Conservation (phyloP, 2,888 invertebrate genomes). For the Incurvaria masculella region DNA sequence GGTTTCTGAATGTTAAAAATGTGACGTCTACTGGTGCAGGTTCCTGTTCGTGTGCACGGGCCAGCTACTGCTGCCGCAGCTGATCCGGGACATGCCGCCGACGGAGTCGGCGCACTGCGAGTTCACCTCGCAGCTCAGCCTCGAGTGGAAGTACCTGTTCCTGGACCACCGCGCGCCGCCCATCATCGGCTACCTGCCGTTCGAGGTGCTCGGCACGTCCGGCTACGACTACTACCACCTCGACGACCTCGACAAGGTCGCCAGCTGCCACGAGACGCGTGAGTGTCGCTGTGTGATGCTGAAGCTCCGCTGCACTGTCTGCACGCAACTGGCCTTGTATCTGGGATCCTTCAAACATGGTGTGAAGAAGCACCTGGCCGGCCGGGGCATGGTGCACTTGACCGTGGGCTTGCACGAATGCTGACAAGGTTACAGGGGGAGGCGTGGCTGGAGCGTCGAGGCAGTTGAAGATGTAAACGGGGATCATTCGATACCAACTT, state of each 20-base stretch:
- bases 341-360: too few species aligned
- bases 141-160: conserved; percentile 95
- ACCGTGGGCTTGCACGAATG: too few species aligned
- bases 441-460: too few species aligned
- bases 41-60: conserved; percentile 82
- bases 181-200: conserved; percentile 90
- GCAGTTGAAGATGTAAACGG: too few species aligned
- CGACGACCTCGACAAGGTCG: conserved; percentile 87
- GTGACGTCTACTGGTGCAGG: too few species aligned
- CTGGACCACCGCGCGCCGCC: conserved; percentile 89
- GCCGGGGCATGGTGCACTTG: too few species aligned
- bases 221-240: conserved; percentile 96
- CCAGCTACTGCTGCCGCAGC: conserved; percentile 73
- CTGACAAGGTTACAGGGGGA: too few species aligned
- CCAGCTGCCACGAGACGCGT: conserved; percentile 84
- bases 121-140: conserved; percentile 88
- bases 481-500: too few species aligned
- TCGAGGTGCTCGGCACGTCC: conserved; percentile 92
- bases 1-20: too few species aligned
- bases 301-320: too few species aligned
- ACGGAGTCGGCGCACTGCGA: conserved; percentile 75
- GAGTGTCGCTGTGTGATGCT: conserved; percentile 47
- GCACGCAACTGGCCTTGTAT: too few species aligned
- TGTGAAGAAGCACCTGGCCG: too few species aligned
- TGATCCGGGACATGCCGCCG: conserved; percentile 82